Conservation (phyloP, 2,113 vertebrate species). For the Callipepla squamata region DNA sequence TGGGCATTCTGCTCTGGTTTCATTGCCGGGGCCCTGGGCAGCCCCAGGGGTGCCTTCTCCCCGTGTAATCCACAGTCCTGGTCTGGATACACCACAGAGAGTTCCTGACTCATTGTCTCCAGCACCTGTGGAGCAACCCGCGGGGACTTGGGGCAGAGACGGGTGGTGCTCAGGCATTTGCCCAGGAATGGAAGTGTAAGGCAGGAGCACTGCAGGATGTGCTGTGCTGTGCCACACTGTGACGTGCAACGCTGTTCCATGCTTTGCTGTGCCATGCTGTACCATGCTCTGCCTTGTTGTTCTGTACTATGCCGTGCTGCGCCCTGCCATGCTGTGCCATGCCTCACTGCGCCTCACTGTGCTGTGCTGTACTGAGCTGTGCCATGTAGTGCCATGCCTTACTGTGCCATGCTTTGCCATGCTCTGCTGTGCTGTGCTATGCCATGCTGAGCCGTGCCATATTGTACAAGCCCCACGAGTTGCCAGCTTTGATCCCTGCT, state of each 20-base stretch:
- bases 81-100: neutral
- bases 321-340: accelerated
- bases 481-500: no score
- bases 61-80: neutral
- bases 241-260: neutral
- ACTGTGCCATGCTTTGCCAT: no score
- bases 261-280: neutral
- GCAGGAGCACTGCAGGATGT: neutral
- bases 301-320: neutral
- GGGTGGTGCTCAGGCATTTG: neutral
- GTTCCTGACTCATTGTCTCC: constrained; percentile 5
- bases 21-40: neutral
- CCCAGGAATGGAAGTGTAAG: neutral
- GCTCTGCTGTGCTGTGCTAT: neutral
- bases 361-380: accelerated
- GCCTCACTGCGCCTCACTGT: neutral
- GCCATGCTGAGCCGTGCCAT: accelerated
- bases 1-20: neutral
- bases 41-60: neutral
- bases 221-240: accelerated
- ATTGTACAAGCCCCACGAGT: no score
- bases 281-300: no score
- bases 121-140: neutral
- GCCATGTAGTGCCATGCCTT: accelerated
- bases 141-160: neutral